phyloP scores from a whole-genome alignment of 1,140 invertebrate genomes.

The Prorops nasuta region DNA sequence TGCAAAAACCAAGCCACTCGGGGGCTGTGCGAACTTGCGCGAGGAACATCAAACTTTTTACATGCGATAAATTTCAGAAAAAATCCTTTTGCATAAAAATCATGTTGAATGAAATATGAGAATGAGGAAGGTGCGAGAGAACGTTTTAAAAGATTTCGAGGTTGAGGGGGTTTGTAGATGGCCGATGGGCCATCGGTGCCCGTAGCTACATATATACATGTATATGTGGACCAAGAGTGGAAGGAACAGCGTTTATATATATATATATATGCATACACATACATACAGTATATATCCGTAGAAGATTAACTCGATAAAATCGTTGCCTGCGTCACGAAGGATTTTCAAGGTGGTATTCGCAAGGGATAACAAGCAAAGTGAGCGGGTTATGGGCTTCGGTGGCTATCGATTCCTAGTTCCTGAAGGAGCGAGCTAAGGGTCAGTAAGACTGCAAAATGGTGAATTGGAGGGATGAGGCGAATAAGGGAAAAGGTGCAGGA shows the following conservation, averaged over 20 bases:
- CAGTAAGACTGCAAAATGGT: not conserved
- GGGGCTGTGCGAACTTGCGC: not conserved
- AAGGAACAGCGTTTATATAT: not conserved
- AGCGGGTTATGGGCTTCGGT: conserved; percentile 19
- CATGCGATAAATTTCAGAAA: not conserved
- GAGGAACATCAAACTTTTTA: not conserved
- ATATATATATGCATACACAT: not conserved
- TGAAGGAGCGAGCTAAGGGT: not conserved
- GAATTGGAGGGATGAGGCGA: not conserved
- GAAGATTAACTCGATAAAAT: conserved; percentile 4
- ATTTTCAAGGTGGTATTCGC: conserved; percentile 16
- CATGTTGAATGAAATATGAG: not conserved
- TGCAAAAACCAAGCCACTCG: conserved; percentile 2
- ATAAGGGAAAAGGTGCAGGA: not conserved
- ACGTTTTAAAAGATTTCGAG: conserved; percentile 1
- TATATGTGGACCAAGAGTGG: not conserved
- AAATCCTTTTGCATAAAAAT: not conserved
- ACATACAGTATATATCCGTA: not conserved
- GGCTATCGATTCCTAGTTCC: conserved; percentile 17
- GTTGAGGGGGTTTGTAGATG: not conserved
- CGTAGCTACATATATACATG: not conserved
- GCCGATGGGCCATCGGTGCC: too few species aligned
- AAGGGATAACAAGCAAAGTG: conserved; percentile 18
- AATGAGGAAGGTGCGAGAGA: not conserved
- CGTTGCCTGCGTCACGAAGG: conserved; percentile 9